Percentiles rank a stretch among this genome's conserved stretches.
These are phyloP conservation scores for Agrotis puta DNA, from an alignment of 2,888 invertebrate species.

Conservation along the genomic window DNA sequence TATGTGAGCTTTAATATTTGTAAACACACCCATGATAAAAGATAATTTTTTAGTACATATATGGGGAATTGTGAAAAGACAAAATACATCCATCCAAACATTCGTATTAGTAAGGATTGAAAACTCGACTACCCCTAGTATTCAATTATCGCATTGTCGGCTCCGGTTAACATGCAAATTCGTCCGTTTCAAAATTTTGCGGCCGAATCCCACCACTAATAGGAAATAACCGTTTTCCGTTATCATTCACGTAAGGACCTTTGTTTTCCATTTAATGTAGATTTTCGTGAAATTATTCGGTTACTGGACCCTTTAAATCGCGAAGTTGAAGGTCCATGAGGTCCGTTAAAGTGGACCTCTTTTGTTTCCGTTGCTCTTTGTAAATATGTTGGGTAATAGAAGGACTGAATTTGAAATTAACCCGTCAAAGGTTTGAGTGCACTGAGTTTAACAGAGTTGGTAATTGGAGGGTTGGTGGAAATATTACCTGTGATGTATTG, in stretches of 20 bases:
- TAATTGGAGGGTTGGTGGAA: constrained; percentile 23
- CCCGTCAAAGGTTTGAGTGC: constrained; percentile 9
- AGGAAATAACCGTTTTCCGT: constrained; percentile 86
- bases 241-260: constrained; percentile 81
- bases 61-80: too few relatives aligned
- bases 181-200: constrained; percentile 82
- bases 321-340: constrained; percentile 67
- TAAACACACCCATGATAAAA: too few relatives aligned
- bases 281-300: constrained; percentile 78
- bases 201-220: constrained; percentile 79
- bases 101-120: constrained; percentile 38
- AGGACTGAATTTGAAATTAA: constrained; percentile 49
- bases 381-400: constrained; percentile 57
- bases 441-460: constrained; percentile 12
- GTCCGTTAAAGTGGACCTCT: constrained; percentile 62
- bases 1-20: too few relatives aligned
- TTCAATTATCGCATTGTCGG: constrained; percentile 84
- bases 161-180: constrained; percentile 87
- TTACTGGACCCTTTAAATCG: constrained; percentile 75
- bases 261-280: constrained; percentile 81
- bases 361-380: constrained; percentile 62
- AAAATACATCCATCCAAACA: too few relatives aligned
- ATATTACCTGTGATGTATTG: not conserved
- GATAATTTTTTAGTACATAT: too few relatives aligned
- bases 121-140: constrained; percentile 69